Evolutionary conservation across 2,797 vertebrate species (phyloP), one percentile per base, ranked within the genome.

Genomic region (Cynopterus sphinx): DNA sequence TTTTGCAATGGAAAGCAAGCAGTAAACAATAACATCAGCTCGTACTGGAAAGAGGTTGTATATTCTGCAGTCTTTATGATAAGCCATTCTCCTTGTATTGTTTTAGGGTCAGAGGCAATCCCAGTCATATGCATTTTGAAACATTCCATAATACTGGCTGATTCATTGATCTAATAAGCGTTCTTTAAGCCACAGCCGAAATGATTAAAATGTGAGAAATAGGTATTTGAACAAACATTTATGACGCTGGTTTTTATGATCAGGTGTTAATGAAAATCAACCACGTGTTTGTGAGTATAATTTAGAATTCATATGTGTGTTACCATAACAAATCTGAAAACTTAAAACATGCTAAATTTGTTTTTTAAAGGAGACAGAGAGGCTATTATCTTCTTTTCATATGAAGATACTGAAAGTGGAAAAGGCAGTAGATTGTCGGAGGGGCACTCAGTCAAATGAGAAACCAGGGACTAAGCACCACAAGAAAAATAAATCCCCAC

Each of bases 21-120:
- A 89, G 94, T 68, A 74, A 96, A 94, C 90, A 97, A 87, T 86
- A 87, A n/a, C 55, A 90, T 33, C n/a, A 97, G 71, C 31, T 90
- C 43, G 15, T 73, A 33, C 13, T 49, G 70, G 53, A 67, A 57
- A 51, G 31, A 71, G 53, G 41, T 24, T 67, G 39, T 65, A 0
- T 43, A 26, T 46, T 74, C 49, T 75, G 11, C 4, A 55, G 21
- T 94, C 43, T 36, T 65, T 59, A 49, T 8, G 9, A 82, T 74
- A 65, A 96, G 21, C 22, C 61, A 82, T 59, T 94, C 90, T 85
- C 17, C 19, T 93, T 57, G 70, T 7, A 2, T 31, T 63, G 51
- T 81, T 91, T 74, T 39, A 33, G 9, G 59, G n/a, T 57, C 46
- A 65, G n/a, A 94, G 39, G 51, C 63, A 51, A 73, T 67, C 26